Conservation (phyloP, 2,113 vertebrate genomes). For the Oreocharis arfaki region DNA sequence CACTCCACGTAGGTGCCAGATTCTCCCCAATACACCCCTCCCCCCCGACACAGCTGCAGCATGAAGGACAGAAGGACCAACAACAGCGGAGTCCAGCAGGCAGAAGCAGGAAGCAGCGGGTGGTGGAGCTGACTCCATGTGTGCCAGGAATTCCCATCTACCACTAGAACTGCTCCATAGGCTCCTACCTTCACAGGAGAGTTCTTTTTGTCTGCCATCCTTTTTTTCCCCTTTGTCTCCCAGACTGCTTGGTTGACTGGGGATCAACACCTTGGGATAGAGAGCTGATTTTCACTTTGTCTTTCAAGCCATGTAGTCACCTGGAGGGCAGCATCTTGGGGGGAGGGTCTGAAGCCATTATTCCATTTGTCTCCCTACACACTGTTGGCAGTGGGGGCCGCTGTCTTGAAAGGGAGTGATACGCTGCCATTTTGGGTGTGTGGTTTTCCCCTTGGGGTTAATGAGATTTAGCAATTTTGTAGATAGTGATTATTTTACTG, state of each 20-base stretch:
- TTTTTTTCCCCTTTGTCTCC: neutral
- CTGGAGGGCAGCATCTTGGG: neutral
- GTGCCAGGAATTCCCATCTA: neutral
- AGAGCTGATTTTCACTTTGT: neutral
- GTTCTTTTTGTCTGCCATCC: neutral
- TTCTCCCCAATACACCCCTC: no score
- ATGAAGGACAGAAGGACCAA: neutral
- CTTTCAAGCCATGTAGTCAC: neutral
- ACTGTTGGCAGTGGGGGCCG: no score
- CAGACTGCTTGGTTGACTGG: neutral
- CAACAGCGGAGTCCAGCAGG: neutral
- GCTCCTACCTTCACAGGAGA: neutral
- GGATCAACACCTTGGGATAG: neutral
- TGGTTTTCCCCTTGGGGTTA: neutral
- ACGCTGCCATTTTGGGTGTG: neutral
- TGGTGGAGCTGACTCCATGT: neutral
- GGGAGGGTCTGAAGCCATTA: neutral
- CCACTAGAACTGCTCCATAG: neutral
- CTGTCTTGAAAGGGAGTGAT: neutral
- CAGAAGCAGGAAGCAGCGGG: neutral
- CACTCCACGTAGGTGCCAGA: rapidly evolving
- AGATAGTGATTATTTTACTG: neutral
- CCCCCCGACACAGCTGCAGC: neutral
- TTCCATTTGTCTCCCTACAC: no score
- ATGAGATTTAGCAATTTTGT: neutral